Evolutionary conservation across 1,140 invertebrate species (phyloP).

Genomic region (Drosophila miranda): DNA sequence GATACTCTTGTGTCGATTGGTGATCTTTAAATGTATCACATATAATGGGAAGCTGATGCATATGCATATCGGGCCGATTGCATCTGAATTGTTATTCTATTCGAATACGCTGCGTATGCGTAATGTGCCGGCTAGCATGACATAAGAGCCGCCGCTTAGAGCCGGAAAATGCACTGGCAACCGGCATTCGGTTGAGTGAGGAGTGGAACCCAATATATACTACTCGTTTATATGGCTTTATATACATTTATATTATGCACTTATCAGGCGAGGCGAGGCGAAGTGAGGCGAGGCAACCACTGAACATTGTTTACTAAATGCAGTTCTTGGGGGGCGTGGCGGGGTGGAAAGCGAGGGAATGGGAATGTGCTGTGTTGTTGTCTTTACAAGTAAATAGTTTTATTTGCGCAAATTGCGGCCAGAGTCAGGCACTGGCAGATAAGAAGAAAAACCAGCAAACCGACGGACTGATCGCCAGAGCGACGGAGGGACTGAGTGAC

Average conservation of each 20-base stretch:
- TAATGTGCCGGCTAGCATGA: constrained; percentile 51
- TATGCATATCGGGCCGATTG: not conserved
- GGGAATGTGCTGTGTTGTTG: constrained; percentile 19
- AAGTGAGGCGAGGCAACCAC: constrained; percentile 11
- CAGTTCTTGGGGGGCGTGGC: constrained; percentile 15
- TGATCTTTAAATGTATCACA: no score
- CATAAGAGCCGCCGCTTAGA: constrained; percentile 13
- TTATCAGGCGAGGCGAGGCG: constrained; percentile 52
- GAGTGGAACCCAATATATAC: constrained; percentile 22
- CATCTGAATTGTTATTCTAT: not conserved
- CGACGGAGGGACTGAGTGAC: constrained; percentile 20
- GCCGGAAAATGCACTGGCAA: constrained; percentile 24
- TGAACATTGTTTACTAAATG: constrained; percentile 69
- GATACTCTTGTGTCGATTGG: no score
- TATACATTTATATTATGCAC: constrained; percentile 13
- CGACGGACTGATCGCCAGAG: constrained; percentile 28
- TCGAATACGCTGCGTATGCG: constrained; percentile 55
- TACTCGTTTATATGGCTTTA: constrained; percentile 4
- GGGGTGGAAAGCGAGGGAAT: constrained; percentile 2
- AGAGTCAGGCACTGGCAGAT: constrained; percentile 27
- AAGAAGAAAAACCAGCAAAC: constrained; percentile 40
- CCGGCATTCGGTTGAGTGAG: constrained; percentile 39
- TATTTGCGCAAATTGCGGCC: constrained; percentile 77
- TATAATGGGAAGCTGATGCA: no score
- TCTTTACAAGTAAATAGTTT: constrained; percentile 74